Evolutionary conservation across 2,888 invertebrate genomes (phyloP), one percentile per base, ranked within the genome.

Genomic region (Pelosia muscerda): DNA sequence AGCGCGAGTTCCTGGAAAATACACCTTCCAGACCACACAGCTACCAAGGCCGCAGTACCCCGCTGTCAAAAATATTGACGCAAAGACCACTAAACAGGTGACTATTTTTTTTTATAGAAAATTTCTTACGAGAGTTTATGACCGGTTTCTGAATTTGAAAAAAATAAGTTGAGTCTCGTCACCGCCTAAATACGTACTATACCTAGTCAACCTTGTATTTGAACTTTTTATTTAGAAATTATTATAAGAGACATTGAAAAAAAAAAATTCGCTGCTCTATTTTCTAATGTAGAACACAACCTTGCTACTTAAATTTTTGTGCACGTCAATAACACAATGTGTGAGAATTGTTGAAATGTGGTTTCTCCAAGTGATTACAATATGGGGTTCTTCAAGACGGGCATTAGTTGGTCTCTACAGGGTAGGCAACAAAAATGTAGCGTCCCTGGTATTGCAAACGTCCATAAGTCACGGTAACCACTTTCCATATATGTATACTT

Each of bases 1-100:
- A 81, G 85, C 95, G 84, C 75, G 90, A 78, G 83, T 92, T 69
- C 84, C 95, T 67, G 86, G 95, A 77, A 87, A 95, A 84, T 89
- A 95, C 88, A 88, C 94, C 81, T 88, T 95, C 93, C 97, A 96
- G 88, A 96, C 97, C 38, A 97, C 96, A 68, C 97, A 97, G 84
- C 92, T 98, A 77, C 98, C 98, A 0, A 93, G 96, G 71, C 97
- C 97, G 0, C 97, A 97, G 89, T 96, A 96, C 82, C 95, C 95
- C 13, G 84, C 93, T 54, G 95, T 95, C 74, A 96, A 95, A 86
- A 91, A 94, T 73, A 92, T 94, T 42, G 97, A 95, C 90, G 95
- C 96, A 9, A 97, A 97, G 91, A 95, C 96, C 61, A 97, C 96
- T 63, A 97, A 97, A 87, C 96, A 96, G 90, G 95, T 94, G 68